phyloP scores from a whole-genome alignment of 2,113 vertebrate genomes.

The Recurvirostra avosetta region DNA sequence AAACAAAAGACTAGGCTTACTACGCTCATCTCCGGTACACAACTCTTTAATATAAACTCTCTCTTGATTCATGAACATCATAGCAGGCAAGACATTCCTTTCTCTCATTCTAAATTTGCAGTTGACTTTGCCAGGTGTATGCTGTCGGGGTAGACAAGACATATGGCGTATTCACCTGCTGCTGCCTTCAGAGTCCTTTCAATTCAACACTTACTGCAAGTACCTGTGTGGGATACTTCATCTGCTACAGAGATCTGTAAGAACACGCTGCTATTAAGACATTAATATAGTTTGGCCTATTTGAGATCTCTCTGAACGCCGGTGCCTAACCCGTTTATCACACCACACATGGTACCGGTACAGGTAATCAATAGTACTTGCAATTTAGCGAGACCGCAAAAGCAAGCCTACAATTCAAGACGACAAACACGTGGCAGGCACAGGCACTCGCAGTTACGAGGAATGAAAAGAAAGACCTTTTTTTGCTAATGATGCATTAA shows the following conservation, averaged over 20 bases:
- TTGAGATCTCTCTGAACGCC: neutral
- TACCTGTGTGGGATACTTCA: neutral
- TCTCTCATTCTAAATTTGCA: neutral
- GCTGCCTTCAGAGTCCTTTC: neutral
- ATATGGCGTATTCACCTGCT: neutral
- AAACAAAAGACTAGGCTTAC: neutral
- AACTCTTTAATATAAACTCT: neutral
- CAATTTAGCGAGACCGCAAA: neutral
- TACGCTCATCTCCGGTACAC: neutral
- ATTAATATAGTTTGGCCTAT: neutral
- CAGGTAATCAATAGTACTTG: neutral
- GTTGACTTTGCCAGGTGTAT: neutral
- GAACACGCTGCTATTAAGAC: neutral
- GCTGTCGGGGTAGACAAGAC: neutral
- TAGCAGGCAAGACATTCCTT: neutral
- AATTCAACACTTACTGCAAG: neutral
- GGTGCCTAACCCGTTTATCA: neutral
- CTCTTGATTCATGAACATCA: neutral
- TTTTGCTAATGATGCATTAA: neutral
- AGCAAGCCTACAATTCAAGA: neutral
- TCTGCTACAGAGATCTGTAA: neutral
- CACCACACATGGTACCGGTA: neutral
- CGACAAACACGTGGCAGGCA: neutral
- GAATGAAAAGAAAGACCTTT: neutral
- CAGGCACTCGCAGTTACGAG: neutral